A percentile compares a stretch with the other conserved stretches of the same genome.
Conservation (phyloP, 2,113 vertebrate species). For the Panurus biarmicus region DNA sequence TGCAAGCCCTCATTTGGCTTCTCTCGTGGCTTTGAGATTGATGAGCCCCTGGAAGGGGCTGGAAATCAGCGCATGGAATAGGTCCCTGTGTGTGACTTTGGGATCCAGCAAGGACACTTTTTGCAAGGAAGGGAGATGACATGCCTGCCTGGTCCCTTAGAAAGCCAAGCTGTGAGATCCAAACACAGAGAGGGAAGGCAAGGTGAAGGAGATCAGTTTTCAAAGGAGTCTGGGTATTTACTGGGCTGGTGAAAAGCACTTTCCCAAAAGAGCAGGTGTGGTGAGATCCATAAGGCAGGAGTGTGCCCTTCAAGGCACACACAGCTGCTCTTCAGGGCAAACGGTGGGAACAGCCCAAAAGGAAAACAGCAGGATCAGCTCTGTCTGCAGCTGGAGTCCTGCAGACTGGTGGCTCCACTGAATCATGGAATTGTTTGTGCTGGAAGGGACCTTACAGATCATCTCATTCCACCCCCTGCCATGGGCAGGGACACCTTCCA, state of each 20-base stretch:
- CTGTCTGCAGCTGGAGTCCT: background rate
- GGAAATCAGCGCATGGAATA: background rate
- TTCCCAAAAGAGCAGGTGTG: background rate
- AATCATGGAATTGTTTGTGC: background rate
- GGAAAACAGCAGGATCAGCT: background rate
- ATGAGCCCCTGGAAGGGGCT: background rate
- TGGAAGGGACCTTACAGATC: background rate
- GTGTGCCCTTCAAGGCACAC: too few species aligned
- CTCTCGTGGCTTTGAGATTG: background rate
- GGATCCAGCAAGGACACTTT: background rate
- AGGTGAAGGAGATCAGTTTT: background rate
- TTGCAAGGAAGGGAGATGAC: background rate
- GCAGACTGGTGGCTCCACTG: background rate
- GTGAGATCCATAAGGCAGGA: background rate
- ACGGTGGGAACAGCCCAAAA: background rate
- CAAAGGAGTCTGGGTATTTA: background rate
- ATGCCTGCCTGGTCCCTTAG: background rate
- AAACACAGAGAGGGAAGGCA: background rate
- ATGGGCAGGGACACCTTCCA: background rate
- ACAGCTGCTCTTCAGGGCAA: too few species aligned
- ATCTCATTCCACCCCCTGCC: accelerated
- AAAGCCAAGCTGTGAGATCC: background rate
- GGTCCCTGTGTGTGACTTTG: background rate
- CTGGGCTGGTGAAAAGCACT: background rate
- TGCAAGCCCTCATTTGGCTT: background rate